Base-by-base conservation (phyloP, 2,113 vertebrate genomes). In the Daubentonia madagascariensis region DNA sequence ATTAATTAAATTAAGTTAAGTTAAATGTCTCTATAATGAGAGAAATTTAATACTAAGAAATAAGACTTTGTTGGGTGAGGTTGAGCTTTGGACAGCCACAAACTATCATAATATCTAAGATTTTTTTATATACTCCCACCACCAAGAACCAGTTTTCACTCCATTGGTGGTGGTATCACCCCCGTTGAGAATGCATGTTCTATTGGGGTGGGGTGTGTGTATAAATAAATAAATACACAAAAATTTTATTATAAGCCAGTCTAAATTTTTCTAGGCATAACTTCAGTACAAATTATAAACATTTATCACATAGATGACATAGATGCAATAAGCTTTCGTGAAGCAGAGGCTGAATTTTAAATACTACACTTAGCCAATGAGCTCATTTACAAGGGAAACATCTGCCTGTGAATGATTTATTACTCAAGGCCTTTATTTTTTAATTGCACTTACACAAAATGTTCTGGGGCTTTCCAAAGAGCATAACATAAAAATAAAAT, bases 401-500 rank as follows among this genome's bases (percentile, higher is more conserved):
- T 35, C n/a, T 37, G 45, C 40, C 70, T 48, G 25, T 65, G 75
- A 83, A n/a, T 87, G 92, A 97, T 96, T 90, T 85, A 86, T 90
- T 90, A 86, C 28, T 83, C 30, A 17, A 59, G 40, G 25, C 22
- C 52, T 97, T 96, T 57, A 83, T 48, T 63, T 88, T 76, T 83
- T 84, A 93, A 91, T 79, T 90, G 89, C 68, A 97, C 37, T 52
- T 67, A 0, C 35, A 67, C 80, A 72, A 52, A 87, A 86, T 79
- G 50, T 59, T 94, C 57, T 65, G 30, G 57, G 45, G 40, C 61
- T 93, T 87, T 84, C 54, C 61, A 52, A 48, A 96, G 30, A 93
- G 54, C 22, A 40, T 35, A 63, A 14, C 32, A 78, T 52, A 90
- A 76, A 94, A 85, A 89, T 52, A 78, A 81, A 85, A 57, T 1